Conservation (phyloP, 1,140 invertebrate species). For the Camponotus pennsylvanicus region DNA sequence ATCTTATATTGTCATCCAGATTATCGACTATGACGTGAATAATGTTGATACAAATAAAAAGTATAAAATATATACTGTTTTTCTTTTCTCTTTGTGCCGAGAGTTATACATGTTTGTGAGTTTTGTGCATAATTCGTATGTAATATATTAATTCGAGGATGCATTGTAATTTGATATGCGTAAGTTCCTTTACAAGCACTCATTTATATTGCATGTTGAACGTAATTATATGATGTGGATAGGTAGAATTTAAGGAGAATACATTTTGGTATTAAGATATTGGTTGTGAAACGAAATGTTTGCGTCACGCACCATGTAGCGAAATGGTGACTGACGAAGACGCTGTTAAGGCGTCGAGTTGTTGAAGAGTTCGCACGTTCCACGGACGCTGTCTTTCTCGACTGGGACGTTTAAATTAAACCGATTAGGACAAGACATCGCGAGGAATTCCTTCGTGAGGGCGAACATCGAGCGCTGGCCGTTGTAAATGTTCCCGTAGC, state of each 20-base stretch:
- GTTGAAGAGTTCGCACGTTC: slow-evolving; percentile 41
- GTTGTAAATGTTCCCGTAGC: slow-evolving; percentile 62
- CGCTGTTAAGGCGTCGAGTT: slow-evolving; percentile 46
- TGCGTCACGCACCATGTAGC: slow-evolving; percentile 26
- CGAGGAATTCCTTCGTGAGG: slow-evolving; percentile 54
- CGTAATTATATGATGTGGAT: slow-evolving; percentile 36
- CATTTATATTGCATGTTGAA: slow-evolving; percentile 60
- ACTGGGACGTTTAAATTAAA: neutral
- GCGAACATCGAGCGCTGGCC: slow-evolving; percentile 67
- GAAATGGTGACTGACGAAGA: slow-evolving; percentile 23
- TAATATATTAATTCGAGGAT: slow-evolving; percentile 51
- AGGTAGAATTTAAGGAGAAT: slow-evolving; percentile 48
- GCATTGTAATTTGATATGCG: slow-evolving; percentile 43
- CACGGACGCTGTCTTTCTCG: slow-evolving; percentile 58
- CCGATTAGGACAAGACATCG: slow-evolving; percentile 8
- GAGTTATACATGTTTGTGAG: slow-evolving; percentile 54
- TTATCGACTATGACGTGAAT: slow-evolving; percentile 49
- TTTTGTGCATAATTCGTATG: slow-evolving; percentile 38
- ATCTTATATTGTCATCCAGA: slow-evolving; percentile 41
- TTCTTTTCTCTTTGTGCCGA: slow-evolving; percentile 50
- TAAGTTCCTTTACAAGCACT: slow-evolving; percentile 48
- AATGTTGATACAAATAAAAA: slow-evolving; percentile 42
- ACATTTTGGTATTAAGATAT: slow-evolving; percentile 55
- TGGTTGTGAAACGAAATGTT: slow-evolving; percentile 49
- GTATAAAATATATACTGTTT: slow-evolving; percentile 47